Percentiles rank a stretch among this genome's conserved stretches.
These are phyloP conservation scores for Ennomos fuscantarius DNA, from an alignment of 2,888 invertebrate species.

Conservation along the genomic window DNA sequence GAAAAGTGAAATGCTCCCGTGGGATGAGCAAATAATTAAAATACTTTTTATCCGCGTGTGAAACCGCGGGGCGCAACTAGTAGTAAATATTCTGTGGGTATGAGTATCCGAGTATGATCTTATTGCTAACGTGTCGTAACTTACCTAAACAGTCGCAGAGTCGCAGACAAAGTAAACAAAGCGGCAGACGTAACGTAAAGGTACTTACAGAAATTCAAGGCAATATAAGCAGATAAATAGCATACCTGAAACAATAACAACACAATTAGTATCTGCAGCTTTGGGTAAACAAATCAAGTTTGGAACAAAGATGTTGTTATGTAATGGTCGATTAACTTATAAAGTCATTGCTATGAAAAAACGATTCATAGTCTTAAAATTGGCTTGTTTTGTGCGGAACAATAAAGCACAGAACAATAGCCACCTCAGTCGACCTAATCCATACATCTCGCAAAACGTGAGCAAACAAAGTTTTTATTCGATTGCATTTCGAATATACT, in stretches of 20 bases:
- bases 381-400: conserved; percentile 47
- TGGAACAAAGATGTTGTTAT: conserved; percentile 26
- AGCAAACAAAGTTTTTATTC: conserved; percentile 35
- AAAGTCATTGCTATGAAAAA: conserved; percentile 40
- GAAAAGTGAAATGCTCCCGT: too few species aligned
- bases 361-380: conserved; percentile 46
- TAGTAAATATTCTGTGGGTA: too few species aligned
- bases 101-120: too few species aligned
- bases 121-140: too few species aligned
- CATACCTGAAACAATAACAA: conserved; percentile 40
- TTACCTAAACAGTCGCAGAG: neutral
- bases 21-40: too few species aligned
- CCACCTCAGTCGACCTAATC: conserved; percentile 36
- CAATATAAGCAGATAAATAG: conserved; percentile 15
- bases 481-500: conserved; percentile 30
- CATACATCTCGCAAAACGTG: conserved; percentile 36
- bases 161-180: conserved; percentile 1
- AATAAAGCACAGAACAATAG: conserved; percentile 56
- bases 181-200: neutral
- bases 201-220: conserved; percentile 18
- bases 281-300: conserved; percentile 6
- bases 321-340: conserved; percentile 39
- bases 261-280: conserved; percentile 19
- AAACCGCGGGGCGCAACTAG: too few species aligned
- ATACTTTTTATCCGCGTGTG: too few species aligned